phyloP scores from a whole-genome alignment of 2,113 vertebrate species.

The Ctenodactylus gundi region DNA sequence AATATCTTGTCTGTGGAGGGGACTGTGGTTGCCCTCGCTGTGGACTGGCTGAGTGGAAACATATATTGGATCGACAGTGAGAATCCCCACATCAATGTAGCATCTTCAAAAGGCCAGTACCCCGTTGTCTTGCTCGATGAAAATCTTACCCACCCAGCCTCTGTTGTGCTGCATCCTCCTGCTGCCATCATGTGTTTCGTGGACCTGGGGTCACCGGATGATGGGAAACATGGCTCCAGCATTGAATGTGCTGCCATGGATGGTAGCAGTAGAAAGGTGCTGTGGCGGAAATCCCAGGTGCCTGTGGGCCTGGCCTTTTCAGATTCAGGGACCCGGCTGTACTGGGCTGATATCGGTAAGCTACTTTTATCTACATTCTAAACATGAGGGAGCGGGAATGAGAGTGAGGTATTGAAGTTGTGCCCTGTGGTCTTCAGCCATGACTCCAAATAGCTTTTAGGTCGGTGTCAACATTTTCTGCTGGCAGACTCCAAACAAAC shows the following conservation, averaged over 20 bases:
- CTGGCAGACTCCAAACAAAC: not conserved
- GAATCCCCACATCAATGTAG: constrained; percentile 83
- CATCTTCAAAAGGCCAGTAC: constrained; percentile 78
- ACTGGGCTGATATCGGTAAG: constrained; percentile 92
- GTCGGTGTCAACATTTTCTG: not conserved
- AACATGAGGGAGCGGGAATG: not conserved
- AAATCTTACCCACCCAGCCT: constrained; percentile 78
- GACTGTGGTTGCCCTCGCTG: constrained; percentile 84
- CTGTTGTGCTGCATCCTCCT: constrained; percentile 87
- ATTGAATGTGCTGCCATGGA: constrained; percentile 92
- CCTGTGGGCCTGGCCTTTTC: constrained; percentile 87
- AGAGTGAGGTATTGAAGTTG: not conserved
- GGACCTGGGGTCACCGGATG: constrained; percentile 46
- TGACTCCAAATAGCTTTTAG: not conserved
- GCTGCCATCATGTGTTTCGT: constrained; percentile 89
- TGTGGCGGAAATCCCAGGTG: constrained; percentile 86
- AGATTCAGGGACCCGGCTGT: constrained; percentile 83
- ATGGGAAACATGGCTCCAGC: fast-evolving
- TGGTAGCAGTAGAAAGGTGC: constrained; percentile 78
- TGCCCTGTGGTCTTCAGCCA: not conserved
- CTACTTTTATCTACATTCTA: not conserved
- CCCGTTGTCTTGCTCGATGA: constrained; percentile 80
- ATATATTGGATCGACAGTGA: constrained; percentile 90
- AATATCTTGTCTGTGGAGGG: constrained; percentile 84
- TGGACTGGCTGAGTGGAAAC: constrained; percentile 93